Base-by-base conservation (phyloP, 1,140 invertebrate genomes). In the Condylostylus longicornis region DNA sequence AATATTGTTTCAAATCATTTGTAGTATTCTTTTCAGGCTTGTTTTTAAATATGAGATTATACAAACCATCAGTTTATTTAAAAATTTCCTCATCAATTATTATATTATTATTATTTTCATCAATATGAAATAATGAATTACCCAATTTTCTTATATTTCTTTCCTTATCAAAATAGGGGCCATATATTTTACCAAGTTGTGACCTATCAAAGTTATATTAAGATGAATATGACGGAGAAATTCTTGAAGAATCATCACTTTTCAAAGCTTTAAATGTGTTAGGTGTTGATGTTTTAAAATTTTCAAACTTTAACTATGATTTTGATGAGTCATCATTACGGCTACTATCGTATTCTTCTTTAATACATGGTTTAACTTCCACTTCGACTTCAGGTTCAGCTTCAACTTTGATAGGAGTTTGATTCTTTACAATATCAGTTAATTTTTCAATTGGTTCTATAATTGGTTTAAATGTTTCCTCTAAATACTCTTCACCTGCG, bases 1-100 rank as follows among this genome's bases (percentile, higher is more conserved):
- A 43, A 46, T 53, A 53, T 22, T 33, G 40, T 20, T 37, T 15
- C 35, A 43, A 39, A 42, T 53, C 47, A 25, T 38, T 18, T 25
- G 36, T 10, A 21, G 38, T 45, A 22, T 46, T 47, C 15, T 12
- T 33, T 9, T 6, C 23, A 27, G 43, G 48, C n/a, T 48, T 20
- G 28, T 39, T 42, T 35, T 47, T 37, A 37, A 40, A 47, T 23
- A 49, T 17, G 18, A 50, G 33, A 29, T 47, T 43, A 34, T 42
- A 46, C 20, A 51, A 34, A 22, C 43, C 47, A 3, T 13, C 20
- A 13, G 46, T 50, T 18, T 34, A 41, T 18, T 12, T 5, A 38
- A 37, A 48, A 5, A n/a, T 34, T 35, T 41, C 30, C 19, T 30
- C 35, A 32, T 34, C 33, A 27, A 34, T 29, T 15, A 19, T 29